A percentile compares a stretch with the other conserved stretches of the same genome.
These are phyloP conservation scores for Hylomyscus alleni DNA, from an alignment of 2,797 vertebrate species.

Conservation along the genomic window DNA sequence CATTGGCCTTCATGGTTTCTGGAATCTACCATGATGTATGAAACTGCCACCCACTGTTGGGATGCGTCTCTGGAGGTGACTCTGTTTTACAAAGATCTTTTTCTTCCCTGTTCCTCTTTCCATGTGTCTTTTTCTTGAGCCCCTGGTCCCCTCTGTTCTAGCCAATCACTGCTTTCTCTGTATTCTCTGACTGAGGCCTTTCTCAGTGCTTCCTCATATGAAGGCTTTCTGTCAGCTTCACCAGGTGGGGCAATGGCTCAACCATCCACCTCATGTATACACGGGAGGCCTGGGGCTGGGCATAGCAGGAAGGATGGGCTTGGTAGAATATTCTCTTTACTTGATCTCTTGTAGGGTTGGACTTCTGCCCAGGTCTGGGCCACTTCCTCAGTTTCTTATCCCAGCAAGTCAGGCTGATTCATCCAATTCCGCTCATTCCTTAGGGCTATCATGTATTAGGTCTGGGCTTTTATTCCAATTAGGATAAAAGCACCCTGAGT, in stretches of 20 bases:
- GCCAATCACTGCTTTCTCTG: too few relatives aligned
- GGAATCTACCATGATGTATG: neutral
- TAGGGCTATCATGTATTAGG: neutral
- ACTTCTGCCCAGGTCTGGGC: neutral
- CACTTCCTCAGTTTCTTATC: constrained; percentile 24
- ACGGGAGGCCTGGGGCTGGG: neutral
- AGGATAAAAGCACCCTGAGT: constrained; percentile 22
- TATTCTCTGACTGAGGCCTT: neutral
- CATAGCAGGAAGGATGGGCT: neutral
- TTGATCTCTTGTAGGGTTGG: neutral
- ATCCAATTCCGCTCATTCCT: constrained; percentile 37
- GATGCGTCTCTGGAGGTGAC: neutral
- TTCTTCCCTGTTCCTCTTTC: neutral
- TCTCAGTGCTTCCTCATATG: neutral
- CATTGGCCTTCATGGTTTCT: neutral
- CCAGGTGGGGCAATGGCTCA: neutral
- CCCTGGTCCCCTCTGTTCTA: neutral
- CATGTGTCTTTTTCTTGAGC: neutral
- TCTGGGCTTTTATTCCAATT: constrained; percentile 45
- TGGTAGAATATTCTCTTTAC: constrained; percentile 18
- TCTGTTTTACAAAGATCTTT: constrained; percentile 41
- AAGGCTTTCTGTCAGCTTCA: constrained; percentile 23
- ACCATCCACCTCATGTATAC: neutral
- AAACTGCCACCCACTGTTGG: neutral
- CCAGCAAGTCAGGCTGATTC: constrained; percentile 18